phyloP scores from a whole-genome alignment of 2,113 vertebrate species.

The Macquaria australasica region DNA sequence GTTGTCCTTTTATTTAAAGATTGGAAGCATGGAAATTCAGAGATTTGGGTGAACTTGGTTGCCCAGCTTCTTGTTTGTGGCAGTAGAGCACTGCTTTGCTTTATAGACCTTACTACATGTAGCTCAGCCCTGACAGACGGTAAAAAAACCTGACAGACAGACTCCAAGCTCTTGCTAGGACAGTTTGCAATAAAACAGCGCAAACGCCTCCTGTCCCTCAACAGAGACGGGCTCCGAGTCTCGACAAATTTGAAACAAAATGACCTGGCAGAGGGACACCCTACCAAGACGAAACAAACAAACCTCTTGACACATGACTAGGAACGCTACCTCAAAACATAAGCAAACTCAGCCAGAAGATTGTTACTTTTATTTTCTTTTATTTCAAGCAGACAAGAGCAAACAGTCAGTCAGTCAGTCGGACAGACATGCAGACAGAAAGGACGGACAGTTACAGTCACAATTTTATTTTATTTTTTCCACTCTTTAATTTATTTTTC shows the following conservation, averaged over 20 bases:
- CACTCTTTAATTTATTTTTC: constrained; percentile 78
- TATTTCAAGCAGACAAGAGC: constrained; percentile 60
- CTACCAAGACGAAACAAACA: constrained; percentile 68
- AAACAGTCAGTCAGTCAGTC: constrained; percentile 32
- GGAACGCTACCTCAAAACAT: constrained; percentile 86
- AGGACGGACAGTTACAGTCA: constrained; percentile 65
- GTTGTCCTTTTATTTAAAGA: constrained; percentile 1
- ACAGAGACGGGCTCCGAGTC: constrained; percentile 45
- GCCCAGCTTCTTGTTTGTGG: constrained; percentile 16
- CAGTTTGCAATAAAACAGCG: neutral
- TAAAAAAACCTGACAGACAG: constrained; percentile 11
- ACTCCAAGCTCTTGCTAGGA: constrained; percentile 24
- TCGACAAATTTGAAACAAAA: constrained; percentile 21
- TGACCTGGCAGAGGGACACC: constrained; percentile 45
- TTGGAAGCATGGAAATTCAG: neutral
- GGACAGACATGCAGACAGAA: constrained; percentile 31
- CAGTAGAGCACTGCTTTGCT: constrained; percentile 14
- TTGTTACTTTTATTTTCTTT: constrained; percentile 70
- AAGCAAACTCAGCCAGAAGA: constrained; percentile 82
- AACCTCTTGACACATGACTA: constrained; percentile 85
- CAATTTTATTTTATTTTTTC: constrained; percentile 41
- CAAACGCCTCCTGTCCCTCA: constrained; percentile 32
- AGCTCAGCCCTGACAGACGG: constrained; percentile 14
- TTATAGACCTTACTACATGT: neutral
- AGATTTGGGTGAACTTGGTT: neutral